These are phyloP conservation scores for Corythoichthys intestinalis DNA, from an alignment of 2,113 vertebrate genomes.

Conservation along the genomic window DNA sequence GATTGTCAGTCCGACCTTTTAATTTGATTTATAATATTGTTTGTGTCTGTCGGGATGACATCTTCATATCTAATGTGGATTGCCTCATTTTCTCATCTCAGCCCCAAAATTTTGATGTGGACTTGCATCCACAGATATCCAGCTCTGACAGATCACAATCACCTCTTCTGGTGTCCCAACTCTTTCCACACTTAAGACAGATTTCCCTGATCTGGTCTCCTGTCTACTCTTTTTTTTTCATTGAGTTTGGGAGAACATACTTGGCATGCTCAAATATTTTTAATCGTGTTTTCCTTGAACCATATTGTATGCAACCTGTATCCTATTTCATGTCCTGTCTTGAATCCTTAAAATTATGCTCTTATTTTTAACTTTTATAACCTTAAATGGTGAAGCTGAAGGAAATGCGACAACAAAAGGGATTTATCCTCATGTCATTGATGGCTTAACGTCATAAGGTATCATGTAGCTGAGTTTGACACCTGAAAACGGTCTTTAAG, in stretches of 20 bases:
- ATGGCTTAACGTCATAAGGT: constrained; percentile 1
- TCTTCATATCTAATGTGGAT: constrained; percentile 20
- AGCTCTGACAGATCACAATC: constrained; percentile 10
- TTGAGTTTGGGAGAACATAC: constrained; percentile 51
- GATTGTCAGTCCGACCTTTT: constrained; percentile 26
- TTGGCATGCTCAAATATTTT: constrained; percentile 47
- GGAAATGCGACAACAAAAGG: neutral
- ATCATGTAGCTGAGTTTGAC: neutral
- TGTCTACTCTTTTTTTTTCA: constrained; percentile 18
- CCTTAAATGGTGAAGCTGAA: neutral
- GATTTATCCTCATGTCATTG: constrained; percentile 3
- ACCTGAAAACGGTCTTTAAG: neutral
- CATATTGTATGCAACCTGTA: neutral
- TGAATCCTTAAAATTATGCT: neutral
- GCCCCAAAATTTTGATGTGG: constrained; percentile 2
- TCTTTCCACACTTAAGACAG: constrained; percentile 2
- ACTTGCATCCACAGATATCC: neutral
- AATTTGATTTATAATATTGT: constrained; percentile 5
- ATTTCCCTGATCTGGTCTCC: constrained; percentile 12
- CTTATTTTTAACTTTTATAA: neutral
- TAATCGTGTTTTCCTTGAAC: neutral
- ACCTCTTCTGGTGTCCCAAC: neutral
- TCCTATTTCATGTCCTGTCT: constrained; percentile 7
- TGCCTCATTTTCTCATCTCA: constrained; percentile 7
- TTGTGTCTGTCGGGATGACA: constrained; percentile 2